Base-by-base conservation (phyloP, 2,113 vertebrate species). In the Emydura subglobosa region DNA sequence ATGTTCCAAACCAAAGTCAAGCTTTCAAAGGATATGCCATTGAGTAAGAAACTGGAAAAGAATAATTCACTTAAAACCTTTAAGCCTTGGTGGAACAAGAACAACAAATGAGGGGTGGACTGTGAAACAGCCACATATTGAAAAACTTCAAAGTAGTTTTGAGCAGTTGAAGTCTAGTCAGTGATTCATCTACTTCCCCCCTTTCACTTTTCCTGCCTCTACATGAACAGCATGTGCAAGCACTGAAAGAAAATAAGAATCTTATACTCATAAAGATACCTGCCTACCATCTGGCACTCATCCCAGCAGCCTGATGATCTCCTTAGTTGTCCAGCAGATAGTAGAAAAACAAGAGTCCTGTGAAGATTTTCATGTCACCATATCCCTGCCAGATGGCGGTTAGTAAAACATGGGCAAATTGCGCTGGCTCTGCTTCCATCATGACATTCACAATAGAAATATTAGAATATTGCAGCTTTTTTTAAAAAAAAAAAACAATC, bases 221-320 rank as follows among this genome's bases (percentile, higher is more conserved):
- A 93, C 42, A 89, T 12, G 95, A 98, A 90, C 98, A 98, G 97
- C 97, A 97, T 97, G 98, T 90, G 94, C 97, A 98, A 96, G 96
- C 96, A 97, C 74, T 95, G 97, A 96, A 97, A 98, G 98, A 98
- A 98, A 98, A 98, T 98, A 98, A 97, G 97, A 97, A 97, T 98
- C 97, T 97, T 97, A 96, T 98, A 97, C 98, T 98, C 97, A 96
- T 98, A 98, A 98, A 98, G 97, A 98, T 98, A 98, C 98, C 98
- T 98, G 98, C 97, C 97, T 98, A 97, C 98, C 97, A 98, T 98
- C 98, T 98, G 98, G 98, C 98, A 98, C 87, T 92, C 94, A 61
- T 97, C 98, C 98, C 95, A 97, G 97, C 97, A 98, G 98, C 97
- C 98, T 98, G 98, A 97, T 98, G 98, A 98, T 98, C 98, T 98